Base-by-base conservation (phyloP, 2,797 vertebrate species). In the Melopsittacus undulatus region DNA sequence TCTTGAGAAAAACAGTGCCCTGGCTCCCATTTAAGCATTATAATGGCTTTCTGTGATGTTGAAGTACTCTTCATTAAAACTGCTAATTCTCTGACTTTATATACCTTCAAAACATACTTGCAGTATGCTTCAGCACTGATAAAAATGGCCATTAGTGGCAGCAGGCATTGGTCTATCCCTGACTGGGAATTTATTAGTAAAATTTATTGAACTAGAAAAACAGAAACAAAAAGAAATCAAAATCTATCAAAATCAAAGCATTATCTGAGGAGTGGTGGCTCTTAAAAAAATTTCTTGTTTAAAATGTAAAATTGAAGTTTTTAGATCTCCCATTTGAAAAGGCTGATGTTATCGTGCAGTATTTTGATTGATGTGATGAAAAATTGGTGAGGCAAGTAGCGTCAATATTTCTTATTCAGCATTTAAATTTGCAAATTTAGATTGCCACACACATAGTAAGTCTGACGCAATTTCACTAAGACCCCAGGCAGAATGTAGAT, bases 401-500 rank as follows among this genome's bases (percentile, higher is more conserved):
- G 57, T 74, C 84, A 36, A 57, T 54, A 20, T 81, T 89, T 72
- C 69, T 84, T 72, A 51, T 7, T 59, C 75, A 81, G 86, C 67
- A 83, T 93, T 92, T 87, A 75, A 64, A 89, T 87, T 70, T 83
- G 72, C 59, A 62, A 69, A 83, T 89, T 87, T 67, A 87, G 42
- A 89, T 68, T 91, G 91, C 92, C 92, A 86, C 95, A 96, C 89
- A 89, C 64, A 64, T 17, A 24, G 52, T 56, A 91, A 91, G 38
- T 52, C 85, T 95, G 92, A 94, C 83, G 87, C 68, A 94, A 92
- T 95, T 95, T 95, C 82, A 68, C 66, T 66, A 82, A 91, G 83
- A 91, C 82, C 76, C 24, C 57, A 54, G 89, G 94, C 73, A 83
- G 79, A 95, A 94, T 91, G 61, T 80, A 78, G 84, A 61, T 61